Percentiles rank a stretch among this genome's conserved stretches.
These are phyloP conservation scores for Ectropis crepuscularia DNA, from an alignment of 2,888 invertebrate genomes.

Conservation along the genomic window DNA sequence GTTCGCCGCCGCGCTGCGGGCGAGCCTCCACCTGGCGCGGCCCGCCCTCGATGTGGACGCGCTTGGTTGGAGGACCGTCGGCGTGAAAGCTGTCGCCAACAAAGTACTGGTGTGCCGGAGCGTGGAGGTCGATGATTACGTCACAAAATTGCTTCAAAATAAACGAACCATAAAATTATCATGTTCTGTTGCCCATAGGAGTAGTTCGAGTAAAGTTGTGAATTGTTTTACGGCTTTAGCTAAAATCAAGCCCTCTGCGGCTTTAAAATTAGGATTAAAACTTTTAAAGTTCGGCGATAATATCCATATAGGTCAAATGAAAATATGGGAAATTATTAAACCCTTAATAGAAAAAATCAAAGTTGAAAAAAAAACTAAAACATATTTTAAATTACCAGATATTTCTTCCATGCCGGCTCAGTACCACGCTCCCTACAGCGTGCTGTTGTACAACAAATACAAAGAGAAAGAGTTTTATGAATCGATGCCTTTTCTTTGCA, in stretches of 20 bases:
- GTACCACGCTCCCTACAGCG: conserved; percentile 56
- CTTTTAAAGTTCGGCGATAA: conserved; percentile 41
- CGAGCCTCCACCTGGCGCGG: conserved; percentile 54
- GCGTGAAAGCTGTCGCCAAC: conserved; percentile 61
- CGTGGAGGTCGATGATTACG: conserved; percentile 43
- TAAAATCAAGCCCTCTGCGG: conserved; percentile 48
- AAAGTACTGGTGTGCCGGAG: conserved; percentile 50
- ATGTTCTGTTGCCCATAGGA: conserved; percentile 50
- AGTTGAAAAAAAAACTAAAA: conserved; percentile 23
- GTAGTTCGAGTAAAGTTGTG: conserved; percentile 29
- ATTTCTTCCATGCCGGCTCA: conserved; percentile 44
- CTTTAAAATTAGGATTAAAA: conserved; percentile 51
- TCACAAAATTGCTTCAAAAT: conserved; percentile 49
- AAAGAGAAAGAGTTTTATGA: conserved; percentile 31
- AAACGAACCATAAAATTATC: conserved; percentile 52
- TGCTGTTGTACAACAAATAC: conserved; percentile 45
- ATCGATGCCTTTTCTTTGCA: conserved; percentile 42
- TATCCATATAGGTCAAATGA: conserved; percentile 37
- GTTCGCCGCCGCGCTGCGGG: conserved; percentile 52
- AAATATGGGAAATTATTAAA: conserved; percentile 57
- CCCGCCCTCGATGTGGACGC: conserved; percentile 52
- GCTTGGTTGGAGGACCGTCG: conserved; percentile 53
- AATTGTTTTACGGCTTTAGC: conserved; percentile 47
- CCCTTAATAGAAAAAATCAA: conserved; percentile 47
- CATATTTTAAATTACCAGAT: conserved; percentile 21